These are phyloP conservation scores for Rallus crepitans DNA, from an alignment of 2,797 vertebrate genomes.

Conservation along the genomic window DNA sequence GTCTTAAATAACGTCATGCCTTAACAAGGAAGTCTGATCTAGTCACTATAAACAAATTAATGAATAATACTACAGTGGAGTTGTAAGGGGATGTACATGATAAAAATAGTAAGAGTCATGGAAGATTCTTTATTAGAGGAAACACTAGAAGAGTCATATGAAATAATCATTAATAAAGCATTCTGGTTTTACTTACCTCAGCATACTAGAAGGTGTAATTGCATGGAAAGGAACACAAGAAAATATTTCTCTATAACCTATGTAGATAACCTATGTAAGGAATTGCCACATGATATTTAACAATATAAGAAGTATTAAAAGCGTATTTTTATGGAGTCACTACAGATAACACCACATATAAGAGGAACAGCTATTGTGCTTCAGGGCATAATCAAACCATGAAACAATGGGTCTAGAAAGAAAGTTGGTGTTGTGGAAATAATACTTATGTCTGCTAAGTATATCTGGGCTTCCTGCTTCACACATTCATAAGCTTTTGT, in stretches of 20 bases:
- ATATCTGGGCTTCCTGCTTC: constrained; percentile 52
- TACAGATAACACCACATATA: not conserved
- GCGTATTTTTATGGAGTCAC: not conserved
- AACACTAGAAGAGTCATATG: not conserved
- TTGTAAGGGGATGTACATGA: not conserved
- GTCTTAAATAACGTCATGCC: not conserved
- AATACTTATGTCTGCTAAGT: constrained; percentile 28
- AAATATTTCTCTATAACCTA: not conserved
- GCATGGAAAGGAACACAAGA: not conserved
- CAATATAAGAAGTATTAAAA: not conserved
- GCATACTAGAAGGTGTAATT: not conserved
- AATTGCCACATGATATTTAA: not conserved
- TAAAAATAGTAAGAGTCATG: not conserved
- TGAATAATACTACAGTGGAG: not conserved
- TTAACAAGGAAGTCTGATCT: not conserved
- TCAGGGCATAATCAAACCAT: constrained; percentile 35
- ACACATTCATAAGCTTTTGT: constrained; percentile 33
- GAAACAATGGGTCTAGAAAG: constrained; percentile 2
- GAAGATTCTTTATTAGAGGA: not conserved
- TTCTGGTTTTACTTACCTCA: not conserved
- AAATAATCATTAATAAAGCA: not conserved
- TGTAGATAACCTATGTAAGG: not conserved
- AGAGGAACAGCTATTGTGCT: not conserved
- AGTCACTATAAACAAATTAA: not conserved
- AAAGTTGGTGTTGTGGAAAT: constrained; percentile 11